Evolutionary conservation across 2,888 invertebrate genomes (phyloP).

Genomic region (Blera fallax): DNA sequence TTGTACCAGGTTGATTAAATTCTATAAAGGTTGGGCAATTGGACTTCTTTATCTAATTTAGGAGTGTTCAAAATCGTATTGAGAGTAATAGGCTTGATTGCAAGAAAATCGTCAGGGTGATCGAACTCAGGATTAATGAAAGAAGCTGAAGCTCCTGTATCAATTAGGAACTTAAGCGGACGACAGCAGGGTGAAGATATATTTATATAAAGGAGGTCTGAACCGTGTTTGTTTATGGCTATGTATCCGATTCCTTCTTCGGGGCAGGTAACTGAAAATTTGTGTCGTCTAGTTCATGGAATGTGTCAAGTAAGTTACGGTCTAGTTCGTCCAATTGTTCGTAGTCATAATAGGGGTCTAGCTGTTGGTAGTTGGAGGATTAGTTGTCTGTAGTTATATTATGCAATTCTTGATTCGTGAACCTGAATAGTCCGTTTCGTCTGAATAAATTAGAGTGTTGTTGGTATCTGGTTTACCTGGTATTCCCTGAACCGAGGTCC

Average conservation of each 20-base stretch:
- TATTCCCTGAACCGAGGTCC: too few species aligned
- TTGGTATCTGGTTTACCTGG: background rate
- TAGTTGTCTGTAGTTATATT: too few species aligned
- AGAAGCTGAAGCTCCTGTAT: conserved; percentile 21
- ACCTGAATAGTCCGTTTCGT: too few species aligned
- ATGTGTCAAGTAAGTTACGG: background rate
- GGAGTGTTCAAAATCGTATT: too few species aligned
- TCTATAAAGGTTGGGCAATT: too few species aligned
- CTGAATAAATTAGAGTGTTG: too few species aligned
- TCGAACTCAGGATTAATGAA: conserved; percentile 9
- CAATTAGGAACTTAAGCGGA: background rate
- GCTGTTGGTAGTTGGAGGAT: background rate
- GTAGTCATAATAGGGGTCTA: background rate
- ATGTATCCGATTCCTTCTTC: conserved; percentile 10
- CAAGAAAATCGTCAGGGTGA: too few species aligned
- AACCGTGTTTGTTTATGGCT: conserved; percentile 18
- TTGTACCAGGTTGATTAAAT: too few species aligned
- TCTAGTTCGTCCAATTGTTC: background rate
- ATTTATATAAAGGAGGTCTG: conserved; percentile 21
- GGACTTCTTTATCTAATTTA: too few species aligned
- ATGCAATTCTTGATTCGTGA: too few species aligned
- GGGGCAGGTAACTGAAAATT: background rate
- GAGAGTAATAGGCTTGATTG: too few species aligned
- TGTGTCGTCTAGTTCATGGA: background rate
- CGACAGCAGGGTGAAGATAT: conserved; percentile 23